phyloP scores from a whole-genome alignment of 2,888 invertebrate genomes.

The Macrosiphum euphorbiae region DNA sequence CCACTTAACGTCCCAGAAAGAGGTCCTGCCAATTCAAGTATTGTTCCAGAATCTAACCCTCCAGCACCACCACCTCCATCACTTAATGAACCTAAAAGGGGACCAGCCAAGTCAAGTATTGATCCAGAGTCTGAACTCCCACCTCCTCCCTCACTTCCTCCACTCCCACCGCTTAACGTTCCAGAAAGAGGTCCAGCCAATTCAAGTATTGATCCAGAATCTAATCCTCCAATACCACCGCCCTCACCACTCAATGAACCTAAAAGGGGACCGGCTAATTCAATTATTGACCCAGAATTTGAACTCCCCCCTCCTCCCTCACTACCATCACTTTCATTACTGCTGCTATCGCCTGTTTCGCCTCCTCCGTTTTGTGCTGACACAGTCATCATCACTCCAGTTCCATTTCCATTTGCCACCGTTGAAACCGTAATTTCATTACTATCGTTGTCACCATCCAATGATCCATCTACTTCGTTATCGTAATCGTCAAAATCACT shows the following conservation, averaged over 20 bases:
- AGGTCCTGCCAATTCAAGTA: conserved; percentile 18
- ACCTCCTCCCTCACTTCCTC: too few species aligned
- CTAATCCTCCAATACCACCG: not conserved
- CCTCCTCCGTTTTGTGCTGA: not conserved
- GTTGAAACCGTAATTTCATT: not conserved
- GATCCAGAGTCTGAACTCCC: conserved; percentile 26
- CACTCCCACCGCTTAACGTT: not conserved
- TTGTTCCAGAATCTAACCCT: conserved; percentile 18
- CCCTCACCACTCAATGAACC: conserved; percentile 30
- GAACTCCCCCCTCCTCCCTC: not conserved
- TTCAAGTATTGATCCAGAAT: conserved; percentile 13
- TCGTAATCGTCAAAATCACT: not conserved
- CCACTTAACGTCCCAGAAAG: not conserved
- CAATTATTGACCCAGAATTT: conserved; percentile 27
- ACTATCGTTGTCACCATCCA: not conserved
- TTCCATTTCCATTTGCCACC: not conserved
- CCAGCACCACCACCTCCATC: not conserved
- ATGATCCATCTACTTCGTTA: conserved; percentile 37
- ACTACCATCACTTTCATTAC: not conserved
- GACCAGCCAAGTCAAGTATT: conserved; percentile 20
- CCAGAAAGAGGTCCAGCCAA: conserved; percentile 11
- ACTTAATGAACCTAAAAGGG: conserved; percentile 25
- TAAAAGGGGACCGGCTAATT: not conserved
- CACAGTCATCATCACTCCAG: too few species aligned
- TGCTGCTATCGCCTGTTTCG: not conserved